Base-by-base conservation (phyloP, 2,888 invertebrate species). In the Brachyopa scutellaris region DNA sequence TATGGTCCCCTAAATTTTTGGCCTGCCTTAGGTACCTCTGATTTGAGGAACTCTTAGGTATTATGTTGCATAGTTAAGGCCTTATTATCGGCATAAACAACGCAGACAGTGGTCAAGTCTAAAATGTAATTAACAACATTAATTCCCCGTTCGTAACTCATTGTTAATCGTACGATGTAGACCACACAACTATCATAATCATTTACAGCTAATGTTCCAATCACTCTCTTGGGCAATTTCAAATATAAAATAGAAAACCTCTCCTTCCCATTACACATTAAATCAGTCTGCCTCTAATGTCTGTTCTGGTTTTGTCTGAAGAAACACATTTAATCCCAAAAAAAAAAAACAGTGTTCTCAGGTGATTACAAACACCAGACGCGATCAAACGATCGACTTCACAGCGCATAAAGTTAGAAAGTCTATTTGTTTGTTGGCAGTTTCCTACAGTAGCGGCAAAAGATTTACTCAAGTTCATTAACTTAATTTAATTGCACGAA, bases 401-500 rank as follows among this genome's bases (percentile, higher is more conserved):
- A 55, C 23, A 31, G 45, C 42, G n/a, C 11, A 9, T 17, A 8
- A 59, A 59, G 8, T 17, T 55, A 67, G 31, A 45, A 55, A 33
- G 23, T 42, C 59, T 29, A 11, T 8, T 23, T 33, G 51, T 64
- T n/a, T 49, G 2, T n/a, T 13, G 13, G 29, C n/a, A n/a, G n/a
- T n/a, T n/a, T n/a, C 21, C 33, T 42, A 31, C 40, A 15, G n/a
- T 23, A 53, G 4, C 45, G 47, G 45, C 5, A 11, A 47, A 67
- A 67, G 31, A 67, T 45, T 59, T 19, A 59, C 59, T 33, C 45
- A 33, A 36, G 67, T 33, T 67, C 67, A 67, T 67, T 67, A 57
- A 67, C 33, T 67, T 11, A 55, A 45, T 55, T 67, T 67, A 55
- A 67, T 55, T 55, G 45, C 67, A 45, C 8, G 23, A 13, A 55